Evolutionary conservation across 2,888 invertebrate genomes (phyloP), one percentile per base, ranked within the genome.

Genomic region (Seladonia tumulorum): DNA sequence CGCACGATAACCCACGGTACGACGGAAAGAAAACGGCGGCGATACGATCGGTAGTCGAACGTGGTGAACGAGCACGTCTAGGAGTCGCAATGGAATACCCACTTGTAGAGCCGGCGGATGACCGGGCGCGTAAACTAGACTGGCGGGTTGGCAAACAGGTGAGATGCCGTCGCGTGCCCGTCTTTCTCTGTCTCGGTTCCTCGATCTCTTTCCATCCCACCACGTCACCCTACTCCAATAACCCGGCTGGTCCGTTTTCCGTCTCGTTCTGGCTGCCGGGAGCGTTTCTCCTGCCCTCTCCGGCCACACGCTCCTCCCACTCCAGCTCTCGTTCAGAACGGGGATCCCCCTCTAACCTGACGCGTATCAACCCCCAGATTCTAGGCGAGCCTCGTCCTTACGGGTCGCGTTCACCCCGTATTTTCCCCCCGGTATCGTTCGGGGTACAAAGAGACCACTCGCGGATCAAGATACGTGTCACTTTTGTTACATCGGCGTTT

Each of bases 121-220:
- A 93, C 91, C 92, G 93, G 91, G 90, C 93, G 93, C 93, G 92
- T 93, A 90, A 93, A 93, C 93, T 89, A 93, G 92, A 93, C 93
- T 93, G 93, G 90, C 93, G 91, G 90, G 87, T 91, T 86, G 92
- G 90, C 93, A 92, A 93, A 93, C 93, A 93, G 93, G 93, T 93
- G 93, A 93, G 92, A 93, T 88, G 90, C 90, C 91, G 90, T 90
- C 90, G 90, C 90, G 90, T 90, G 90, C 87, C 85, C 84, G 82
- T 87, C 88, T 85, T 82, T 85, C 88, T 79, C 82, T 47, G 79
- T 79, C 88, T 77, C 74, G 76, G 78, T 76, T 66, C 25, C 74
- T 60, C 80, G 45, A 22, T 74, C 82, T 76, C 75, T 70, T 57
- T 80, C 80, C 71, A 77, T 82, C 76, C 79, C 82, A 86, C 83